Percentiles rank a stretch among this genome's conserved stretches.
Conservation (phyloP, 2,797 vertebrate species). For the Peromyscus nudipes region DNA sequence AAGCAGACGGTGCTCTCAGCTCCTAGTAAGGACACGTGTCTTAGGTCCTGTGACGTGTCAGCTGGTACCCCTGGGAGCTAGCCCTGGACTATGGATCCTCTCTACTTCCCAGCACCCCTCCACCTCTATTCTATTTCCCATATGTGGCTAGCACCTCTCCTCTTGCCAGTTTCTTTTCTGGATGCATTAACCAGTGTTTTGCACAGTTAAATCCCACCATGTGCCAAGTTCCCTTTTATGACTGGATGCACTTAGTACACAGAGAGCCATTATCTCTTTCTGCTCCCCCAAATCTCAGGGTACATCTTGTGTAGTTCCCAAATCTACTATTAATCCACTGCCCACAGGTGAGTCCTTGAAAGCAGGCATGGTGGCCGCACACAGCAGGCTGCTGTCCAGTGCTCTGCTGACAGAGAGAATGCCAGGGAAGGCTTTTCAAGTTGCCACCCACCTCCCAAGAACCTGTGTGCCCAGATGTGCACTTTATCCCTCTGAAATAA, state of each 20-base stretch:
- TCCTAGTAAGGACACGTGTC: accelerated
- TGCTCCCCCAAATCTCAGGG: accelerated
- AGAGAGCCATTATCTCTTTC: accelerated
- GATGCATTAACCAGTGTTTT: background rate
- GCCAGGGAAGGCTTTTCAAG: background rate
- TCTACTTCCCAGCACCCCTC: background rate
- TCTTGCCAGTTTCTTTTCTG: background rate
- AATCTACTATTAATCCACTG: no score
- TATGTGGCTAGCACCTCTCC: accelerated
- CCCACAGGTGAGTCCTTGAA: background rate
- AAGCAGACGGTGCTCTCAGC: accelerated
- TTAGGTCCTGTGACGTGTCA: background rate
- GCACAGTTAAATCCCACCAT: background rate
- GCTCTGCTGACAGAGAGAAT: background rate
- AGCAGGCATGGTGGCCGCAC: accelerated
- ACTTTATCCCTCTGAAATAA: background rate
- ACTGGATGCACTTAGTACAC: background rate
- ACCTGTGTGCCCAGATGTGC: accelerated
- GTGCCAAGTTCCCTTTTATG: accelerated
- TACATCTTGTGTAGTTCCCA: accelerated
- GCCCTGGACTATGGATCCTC: background rate
- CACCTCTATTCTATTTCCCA: accelerated
- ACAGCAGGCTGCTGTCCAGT: accelerated
- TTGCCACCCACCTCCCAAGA: background rate
- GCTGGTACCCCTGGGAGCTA: background rate